phyloP scores from a whole-genome alignment of 2,888 invertebrate species.

The Octodonta nipae region DNA sequence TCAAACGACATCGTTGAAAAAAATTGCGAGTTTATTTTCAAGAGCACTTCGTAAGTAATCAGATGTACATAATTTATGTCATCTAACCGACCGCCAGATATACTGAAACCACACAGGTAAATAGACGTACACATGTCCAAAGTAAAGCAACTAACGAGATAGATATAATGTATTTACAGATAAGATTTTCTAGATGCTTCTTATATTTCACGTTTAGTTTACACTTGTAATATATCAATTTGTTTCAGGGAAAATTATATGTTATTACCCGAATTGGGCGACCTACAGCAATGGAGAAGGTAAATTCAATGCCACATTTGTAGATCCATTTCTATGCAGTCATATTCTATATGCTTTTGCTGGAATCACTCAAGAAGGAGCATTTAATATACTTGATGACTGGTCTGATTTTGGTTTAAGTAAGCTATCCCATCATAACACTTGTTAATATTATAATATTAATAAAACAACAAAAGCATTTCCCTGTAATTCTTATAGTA shows the following conservation, averaged over 20 bases:
- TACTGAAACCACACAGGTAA: no score
- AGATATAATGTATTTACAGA: neutral
- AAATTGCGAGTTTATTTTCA: no score
- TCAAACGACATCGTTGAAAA: no score
- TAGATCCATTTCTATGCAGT: constrained; percentile 19
- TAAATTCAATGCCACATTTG: constrained; percentile 12
- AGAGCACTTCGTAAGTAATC: no score
- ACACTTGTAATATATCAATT: neutral
- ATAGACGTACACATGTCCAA: no score
- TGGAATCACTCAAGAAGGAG: constrained; percentile 14
- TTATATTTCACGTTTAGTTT: neutral
- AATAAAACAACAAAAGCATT: no score
- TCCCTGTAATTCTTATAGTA: no score
- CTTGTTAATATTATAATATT: no score
- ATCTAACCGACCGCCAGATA: no score
- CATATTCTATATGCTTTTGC: constrained; percentile 21
- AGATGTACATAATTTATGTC: no score
- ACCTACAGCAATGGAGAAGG: constrained; percentile 14
- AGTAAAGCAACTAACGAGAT: no score
- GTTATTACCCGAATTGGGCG: constrained; percentile 18
- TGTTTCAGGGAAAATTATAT: constrained; percentile 5
- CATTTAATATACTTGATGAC: constrained; percentile 9
- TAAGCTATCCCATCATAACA: no score
- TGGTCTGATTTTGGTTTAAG: neutral
- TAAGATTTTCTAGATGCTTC: neutral